phyloP scores from a whole-genome alignment of 2,113 vertebrate species.

The Fukomys damarensis region DNA sequence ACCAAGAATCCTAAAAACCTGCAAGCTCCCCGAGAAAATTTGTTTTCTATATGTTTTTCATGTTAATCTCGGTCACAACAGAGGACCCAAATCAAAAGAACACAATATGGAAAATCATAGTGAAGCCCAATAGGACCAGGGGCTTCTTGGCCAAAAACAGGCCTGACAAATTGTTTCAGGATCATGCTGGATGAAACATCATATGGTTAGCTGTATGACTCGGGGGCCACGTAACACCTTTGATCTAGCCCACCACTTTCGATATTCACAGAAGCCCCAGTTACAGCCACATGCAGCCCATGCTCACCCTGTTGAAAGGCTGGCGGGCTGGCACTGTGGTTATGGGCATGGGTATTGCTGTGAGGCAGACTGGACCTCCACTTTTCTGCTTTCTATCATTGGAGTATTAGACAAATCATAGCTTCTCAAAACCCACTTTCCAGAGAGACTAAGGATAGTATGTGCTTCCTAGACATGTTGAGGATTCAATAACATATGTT shows the following conservation, averaged over 20 bases:
- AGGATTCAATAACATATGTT: neutral
- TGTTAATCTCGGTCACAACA: slow-evolving; percentile 57
- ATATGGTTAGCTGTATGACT: slow-evolving; percentile 46
- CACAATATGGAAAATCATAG: slow-evolving; percentile 29
- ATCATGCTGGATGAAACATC: slow-evolving; percentile 10
- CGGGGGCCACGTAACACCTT: neutral
- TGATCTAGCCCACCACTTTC: neutral
- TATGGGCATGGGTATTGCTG: neutral
- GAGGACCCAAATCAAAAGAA: slow-evolving; percentile 71
- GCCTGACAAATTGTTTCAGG: slow-evolving; percentile 34
- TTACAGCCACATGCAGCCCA: neutral
- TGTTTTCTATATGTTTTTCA: slow-evolving; percentile 64
- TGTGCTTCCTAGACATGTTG: neutral
- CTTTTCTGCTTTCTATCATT: slow-evolving; percentile 7
- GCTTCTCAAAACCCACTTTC: neutral
- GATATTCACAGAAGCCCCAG: neutral
- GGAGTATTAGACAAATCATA: neutral
- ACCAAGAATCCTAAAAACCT: slow-evolving; percentile 60
- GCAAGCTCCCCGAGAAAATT: neutral
- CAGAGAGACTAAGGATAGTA: neutral
- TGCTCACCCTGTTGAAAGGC: neutral
- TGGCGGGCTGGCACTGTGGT: neutral
- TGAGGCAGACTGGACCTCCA: neutral
- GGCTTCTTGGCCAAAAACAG: slow-evolving; percentile 42
- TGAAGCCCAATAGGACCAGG: slow-evolving; percentile 4